phyloP scores from a whole-genome alignment of 2,888 invertebrate genomes.

The Macrophya alboannulata region DNA sequence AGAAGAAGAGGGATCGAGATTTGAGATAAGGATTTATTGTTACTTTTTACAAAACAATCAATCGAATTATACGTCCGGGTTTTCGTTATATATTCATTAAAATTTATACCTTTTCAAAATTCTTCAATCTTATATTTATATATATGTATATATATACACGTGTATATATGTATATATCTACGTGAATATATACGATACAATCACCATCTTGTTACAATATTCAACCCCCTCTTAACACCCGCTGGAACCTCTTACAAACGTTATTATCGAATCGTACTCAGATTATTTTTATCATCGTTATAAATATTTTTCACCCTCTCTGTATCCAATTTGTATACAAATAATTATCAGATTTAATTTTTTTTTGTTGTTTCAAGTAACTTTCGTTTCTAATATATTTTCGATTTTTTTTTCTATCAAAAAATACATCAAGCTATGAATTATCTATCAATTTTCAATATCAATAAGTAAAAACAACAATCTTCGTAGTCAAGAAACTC shows the following conservation, averaged over 20 bases:
- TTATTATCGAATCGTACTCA: background rate
- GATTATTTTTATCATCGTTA: background rate
- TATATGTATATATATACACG: too few relatives aligned
- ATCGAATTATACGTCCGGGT: background rate
- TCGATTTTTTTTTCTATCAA: background rate
- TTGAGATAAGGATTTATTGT: constrained; percentile 27
- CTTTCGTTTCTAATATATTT: background rate
- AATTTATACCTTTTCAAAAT: background rate
- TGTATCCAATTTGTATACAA: background rate
- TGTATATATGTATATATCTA: too few relatives aligned
- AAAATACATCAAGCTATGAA: background rate
- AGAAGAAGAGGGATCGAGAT: constrained; percentile 33
- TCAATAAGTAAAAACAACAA: background rate
- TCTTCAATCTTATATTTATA: background rate
- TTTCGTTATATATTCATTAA: constrained; percentile 17
- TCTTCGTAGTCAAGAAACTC: background rate
- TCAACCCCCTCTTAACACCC: background rate
- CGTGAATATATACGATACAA: too few relatives aligned
- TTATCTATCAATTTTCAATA: background rate
- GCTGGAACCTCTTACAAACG: background rate
- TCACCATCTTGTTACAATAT: background rate
- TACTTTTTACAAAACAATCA: constrained; percentile 11
- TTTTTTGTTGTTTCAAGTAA: background rate
- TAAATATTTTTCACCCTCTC: background rate
- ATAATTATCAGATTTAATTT: background rate